Evolutionary conservation across 2,888 invertebrate genomes (phyloP), one percentile per base, ranked within the genome.

Genomic region (Drosophila vallismaia): DNA sequence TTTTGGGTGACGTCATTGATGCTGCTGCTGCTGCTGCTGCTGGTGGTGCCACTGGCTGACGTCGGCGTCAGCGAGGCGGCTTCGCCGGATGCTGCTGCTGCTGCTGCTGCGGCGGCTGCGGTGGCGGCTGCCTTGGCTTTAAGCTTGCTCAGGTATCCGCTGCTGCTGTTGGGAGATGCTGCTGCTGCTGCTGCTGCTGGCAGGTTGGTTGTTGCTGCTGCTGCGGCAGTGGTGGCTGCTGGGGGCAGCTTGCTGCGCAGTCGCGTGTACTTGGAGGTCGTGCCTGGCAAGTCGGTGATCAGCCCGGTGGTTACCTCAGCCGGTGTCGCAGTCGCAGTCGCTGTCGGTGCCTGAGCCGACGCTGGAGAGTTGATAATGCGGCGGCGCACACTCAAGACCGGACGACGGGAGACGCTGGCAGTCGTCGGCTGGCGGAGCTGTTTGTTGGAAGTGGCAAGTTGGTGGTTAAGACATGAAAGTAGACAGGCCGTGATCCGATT

Each of bases 331-430:
- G 89, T 49, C 19, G 70, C 52, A 31, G 79, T 69, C 28, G 19
- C 19, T 19, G 6, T 5, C 28, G 28, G 28, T 19, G 19, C 19
- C 45, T 76, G 58, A 49, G 75, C 50, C 51, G 75, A 55, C 29
- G 79, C 48, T 54, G 85, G 76, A 40, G 81, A 64, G 71, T 88
- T 89, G 56, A 89, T 85, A 76, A 89, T 78, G 73, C 90, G 89
- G 54, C 89, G 83, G 69, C 90, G 90, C 76, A 90, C 90, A 63
- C 89, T 91, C 74, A 91, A 64, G 69, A 89, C 85, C 52, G 91
- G 91, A 56, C 91, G 89, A 52, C 89, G 89, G 59, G 89, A 86
- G 54, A 73, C 82, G 52, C 75, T 73, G 52, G 72, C 49, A 77
- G 76, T 71, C 64, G 68, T 53, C 66, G 74, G 74, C 48, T 69